Conservation (phyloP, 2,113 vertebrate genomes). For the Nanger granti region DNA sequence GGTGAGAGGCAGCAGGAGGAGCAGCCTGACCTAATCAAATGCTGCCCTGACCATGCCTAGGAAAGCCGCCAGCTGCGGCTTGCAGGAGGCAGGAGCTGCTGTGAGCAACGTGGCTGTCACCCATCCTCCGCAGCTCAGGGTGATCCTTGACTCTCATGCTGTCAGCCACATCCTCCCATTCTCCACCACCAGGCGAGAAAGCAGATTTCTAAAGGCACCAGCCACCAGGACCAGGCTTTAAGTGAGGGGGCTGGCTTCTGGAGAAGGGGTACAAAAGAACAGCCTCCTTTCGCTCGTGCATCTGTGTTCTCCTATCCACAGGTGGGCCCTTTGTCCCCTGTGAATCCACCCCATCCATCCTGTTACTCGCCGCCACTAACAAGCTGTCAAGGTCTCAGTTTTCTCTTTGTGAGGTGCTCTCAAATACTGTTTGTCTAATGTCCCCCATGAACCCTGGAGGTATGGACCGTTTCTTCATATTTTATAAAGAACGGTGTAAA, state of each 20-base stretch:
- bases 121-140: background rate
- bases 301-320: too few relatives aligned
- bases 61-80: background rate
- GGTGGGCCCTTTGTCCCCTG: background rate
- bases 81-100: background rate
- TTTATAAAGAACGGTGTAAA: conserved; percentile 47
- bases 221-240: background rate
- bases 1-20: conserved; percentile 1
- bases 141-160: background rate
- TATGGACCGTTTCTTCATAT: background rate
- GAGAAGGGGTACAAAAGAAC: background rate
- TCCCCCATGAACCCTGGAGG: conserved; percentile 20
- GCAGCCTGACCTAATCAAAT: conserved; percentile 43
- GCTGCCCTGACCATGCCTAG: background rate
- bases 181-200: background rate
- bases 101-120: background rate
- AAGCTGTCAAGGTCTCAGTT: background rate
- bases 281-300: rapidly evolving
- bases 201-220: background rate
- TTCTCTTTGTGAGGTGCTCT: background rate
- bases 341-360: background rate
- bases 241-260: background rate
- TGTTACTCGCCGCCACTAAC: background rate
- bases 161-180: background rate
- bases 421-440: conserved; percentile 7